Conservation (phyloP, 1,140 invertebrate species). For the Conus ventricosus region DNA sequence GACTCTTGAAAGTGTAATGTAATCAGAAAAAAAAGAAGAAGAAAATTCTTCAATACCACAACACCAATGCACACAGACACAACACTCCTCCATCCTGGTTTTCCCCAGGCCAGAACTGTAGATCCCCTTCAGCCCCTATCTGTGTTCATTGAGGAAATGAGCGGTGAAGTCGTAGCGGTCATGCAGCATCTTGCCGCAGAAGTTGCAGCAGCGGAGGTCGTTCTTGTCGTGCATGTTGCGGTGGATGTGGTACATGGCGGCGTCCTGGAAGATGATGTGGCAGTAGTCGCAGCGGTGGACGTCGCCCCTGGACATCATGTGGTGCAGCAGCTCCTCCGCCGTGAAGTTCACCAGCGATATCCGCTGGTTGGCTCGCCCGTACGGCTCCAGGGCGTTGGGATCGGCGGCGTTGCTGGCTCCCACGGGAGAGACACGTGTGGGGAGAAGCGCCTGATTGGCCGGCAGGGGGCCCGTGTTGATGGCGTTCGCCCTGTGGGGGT, state of each 20-base stretch:
- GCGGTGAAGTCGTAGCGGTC: conserved; percentile 65
- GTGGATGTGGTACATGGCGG: conserved; percentile 66
- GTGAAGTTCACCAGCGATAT: conserved; percentile 61
- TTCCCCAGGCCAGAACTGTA: too few species aligned
- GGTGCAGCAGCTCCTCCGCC: conserved; percentile 56
- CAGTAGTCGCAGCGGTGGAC: conserved; percentile 62
- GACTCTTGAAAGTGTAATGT: too few species aligned
- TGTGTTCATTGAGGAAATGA: conserved; percentile 62
- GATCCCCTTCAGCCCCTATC: conserved; percentile 22
- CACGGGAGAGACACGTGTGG: conserved; percentile 5
- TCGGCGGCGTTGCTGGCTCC: conserved; percentile 14
- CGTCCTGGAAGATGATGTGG: conserved; percentile 63
- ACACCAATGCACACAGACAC: neutral
- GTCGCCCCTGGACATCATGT: conserved; percentile 60
- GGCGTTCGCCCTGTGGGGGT: neutral
- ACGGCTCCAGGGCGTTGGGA: neutral
- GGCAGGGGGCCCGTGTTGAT: neutral
- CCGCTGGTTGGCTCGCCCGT: conserved; percentile 41
- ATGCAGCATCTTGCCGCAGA: conserved; percentile 59
- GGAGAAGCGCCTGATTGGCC: conserved; percentile 6
- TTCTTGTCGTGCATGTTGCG: conserved; percentile 65
- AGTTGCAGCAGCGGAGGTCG: conserved; percentile 60
- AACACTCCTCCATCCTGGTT: too few species aligned
- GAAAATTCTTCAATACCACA: neutral
- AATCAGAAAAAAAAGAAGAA: too few species aligned